Conservation (phyloP, 2,797 vertebrate genomes). For the Strix occidentalis region DNA sequence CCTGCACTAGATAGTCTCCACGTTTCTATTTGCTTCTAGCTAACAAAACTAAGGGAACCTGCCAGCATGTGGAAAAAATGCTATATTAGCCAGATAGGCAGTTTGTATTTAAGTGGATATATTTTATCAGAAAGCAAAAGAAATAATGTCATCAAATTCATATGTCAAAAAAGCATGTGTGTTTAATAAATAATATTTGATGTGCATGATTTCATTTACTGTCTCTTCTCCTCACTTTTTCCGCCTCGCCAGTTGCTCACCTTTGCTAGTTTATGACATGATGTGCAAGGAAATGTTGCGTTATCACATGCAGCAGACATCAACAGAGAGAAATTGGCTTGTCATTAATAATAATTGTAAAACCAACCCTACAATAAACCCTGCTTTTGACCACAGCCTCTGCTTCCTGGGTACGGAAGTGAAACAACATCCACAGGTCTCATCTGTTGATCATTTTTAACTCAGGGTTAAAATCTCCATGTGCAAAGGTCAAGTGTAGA, state of each 20-base stretch:
- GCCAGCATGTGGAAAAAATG: neutral
- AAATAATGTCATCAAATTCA: conserved; percentile 9
- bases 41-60: neutral
- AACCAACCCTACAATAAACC: conserved; percentile 15
- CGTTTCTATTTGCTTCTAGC: neutral
- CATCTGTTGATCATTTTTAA: neutral
- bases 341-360: conserved; percentile 44
- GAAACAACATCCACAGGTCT: neutral
- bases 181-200: conserved; percentile 35
- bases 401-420: neutral
- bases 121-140: conserved; percentile 7
- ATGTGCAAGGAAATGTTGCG: conserved; percentile 11
- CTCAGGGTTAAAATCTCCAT: neutral
- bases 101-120: neutral
- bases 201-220: conserved; percentile 18
- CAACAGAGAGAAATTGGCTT: conserved; percentile 26
- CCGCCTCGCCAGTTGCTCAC: conserved; percentile 32
- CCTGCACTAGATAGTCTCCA: neutral
- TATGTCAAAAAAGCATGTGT: neutral
- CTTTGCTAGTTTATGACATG: conserved; percentile 37
- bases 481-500: neutral
- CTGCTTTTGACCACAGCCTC: neutral
- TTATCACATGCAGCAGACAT: conserved; percentile 47
- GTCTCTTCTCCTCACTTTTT: conserved; percentile 27
- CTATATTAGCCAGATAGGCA: neutral